These are phyloP conservation scores for Pelecanus crispus DNA, from an alignment of 2,113 vertebrate genomes.

Conservation along the genomic window DNA sequence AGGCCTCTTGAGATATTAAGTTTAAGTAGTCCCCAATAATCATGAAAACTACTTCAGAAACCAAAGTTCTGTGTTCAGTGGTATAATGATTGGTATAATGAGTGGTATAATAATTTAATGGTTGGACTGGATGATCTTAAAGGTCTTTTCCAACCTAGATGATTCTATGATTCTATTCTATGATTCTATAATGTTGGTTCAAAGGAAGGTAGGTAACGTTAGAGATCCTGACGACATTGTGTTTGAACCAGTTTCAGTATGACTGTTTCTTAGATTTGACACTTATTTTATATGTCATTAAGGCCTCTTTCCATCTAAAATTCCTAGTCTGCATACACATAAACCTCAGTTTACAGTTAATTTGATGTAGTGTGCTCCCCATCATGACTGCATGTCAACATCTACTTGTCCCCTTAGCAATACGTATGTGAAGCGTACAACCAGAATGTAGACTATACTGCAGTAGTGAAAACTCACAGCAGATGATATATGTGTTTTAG, in stretches of 20 bases:
- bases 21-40: background rate
- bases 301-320: background rate
- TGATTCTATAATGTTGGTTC: background rate
- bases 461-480: background rate
- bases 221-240: background rate
- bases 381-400: rapidly evolving
- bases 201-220: background rate
- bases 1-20: background rate
- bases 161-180: too few relatives aligned
- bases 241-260: background rate
- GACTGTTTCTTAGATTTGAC: background rate
- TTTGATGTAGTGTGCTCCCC: background rate
- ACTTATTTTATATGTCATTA: background rate
- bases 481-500: background rate
- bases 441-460: background rate
- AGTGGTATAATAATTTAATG: too few relatives aligned
- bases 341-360: background rate
- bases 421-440: background rate
- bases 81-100: background rate
- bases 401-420: background rate
- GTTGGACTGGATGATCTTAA: too few relatives aligned
- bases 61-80: background rate
- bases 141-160: too few relatives aligned
- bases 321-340: background rate
- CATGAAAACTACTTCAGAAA: background rate